A percentile compares a stretch with the other conserved stretches of the same genome.
phyloP scores from a whole-genome alignment of 2,113 vertebrate species.

The Eonycteris spelaea region DNA sequence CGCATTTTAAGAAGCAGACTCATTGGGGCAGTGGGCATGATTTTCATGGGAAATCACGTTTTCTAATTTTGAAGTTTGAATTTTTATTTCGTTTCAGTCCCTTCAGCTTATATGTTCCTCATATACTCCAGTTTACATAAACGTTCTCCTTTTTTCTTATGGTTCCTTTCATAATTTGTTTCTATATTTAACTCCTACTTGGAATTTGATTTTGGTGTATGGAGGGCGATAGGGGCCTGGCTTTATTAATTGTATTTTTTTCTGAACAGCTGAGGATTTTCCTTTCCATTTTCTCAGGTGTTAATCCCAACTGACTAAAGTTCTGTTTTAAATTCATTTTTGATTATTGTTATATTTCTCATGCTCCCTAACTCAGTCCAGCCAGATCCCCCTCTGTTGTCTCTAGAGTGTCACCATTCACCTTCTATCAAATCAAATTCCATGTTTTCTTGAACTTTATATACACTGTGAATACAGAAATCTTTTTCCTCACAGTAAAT shows the following conservation, averaged over 20 bases:
- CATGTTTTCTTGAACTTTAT: background rate
- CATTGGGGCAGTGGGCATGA: background rate
- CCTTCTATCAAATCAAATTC: background rate
- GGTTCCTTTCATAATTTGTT: background rate
- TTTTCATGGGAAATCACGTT: background rate
- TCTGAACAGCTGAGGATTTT: background rate
- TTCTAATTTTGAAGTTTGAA: background rate
- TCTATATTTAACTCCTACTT: background rate
- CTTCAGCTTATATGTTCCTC: background rate
- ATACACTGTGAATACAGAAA: background rate
- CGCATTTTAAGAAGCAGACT: background rate
- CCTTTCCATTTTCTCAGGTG: background rate
- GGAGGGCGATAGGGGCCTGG: too few relatives aligned
- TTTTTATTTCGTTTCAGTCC: background rate
- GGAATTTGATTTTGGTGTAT: background rate
- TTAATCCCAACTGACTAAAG: background rate
- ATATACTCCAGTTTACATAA: background rate
- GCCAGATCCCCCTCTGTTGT: background rate
- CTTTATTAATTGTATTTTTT: background rate
- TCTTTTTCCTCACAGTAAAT: background rate
- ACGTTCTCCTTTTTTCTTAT: background rate
- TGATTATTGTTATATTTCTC: background rate
- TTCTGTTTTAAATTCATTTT: background rate
- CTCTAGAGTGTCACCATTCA: background rate
- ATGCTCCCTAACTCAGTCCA: background rate